phyloP scores from a whole-genome alignment of 1,140 invertebrate genomes.

The Saccostrea cuccullata region DNA sequence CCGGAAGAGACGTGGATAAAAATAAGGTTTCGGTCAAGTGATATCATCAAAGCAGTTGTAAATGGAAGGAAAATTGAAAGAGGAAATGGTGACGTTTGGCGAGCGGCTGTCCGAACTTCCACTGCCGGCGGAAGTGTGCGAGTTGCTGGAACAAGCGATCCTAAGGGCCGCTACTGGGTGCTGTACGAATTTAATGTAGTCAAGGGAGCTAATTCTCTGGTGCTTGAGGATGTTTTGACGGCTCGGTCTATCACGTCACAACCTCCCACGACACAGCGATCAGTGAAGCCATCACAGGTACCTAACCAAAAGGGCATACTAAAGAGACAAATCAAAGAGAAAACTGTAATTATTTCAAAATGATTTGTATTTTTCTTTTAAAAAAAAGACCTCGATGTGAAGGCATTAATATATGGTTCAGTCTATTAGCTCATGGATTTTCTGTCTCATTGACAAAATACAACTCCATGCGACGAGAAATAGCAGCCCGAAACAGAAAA shows the following conservation, averaged over 20 bases:
- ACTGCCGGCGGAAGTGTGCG: neutral
- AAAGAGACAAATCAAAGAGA: neutral
- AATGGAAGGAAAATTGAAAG: constrained; percentile 16
- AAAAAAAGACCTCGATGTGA: no score
- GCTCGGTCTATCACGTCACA: constrained; percentile 7
- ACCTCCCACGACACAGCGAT: neutral
- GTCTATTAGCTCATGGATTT: no score
- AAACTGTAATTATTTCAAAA: neutral
- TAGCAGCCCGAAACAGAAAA: no score
- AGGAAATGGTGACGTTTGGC: neutral
- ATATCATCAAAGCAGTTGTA: constrained; percentile 15
- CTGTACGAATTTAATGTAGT: constrained; percentile 16
- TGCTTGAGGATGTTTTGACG: neutral
- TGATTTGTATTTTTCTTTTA: neutral
- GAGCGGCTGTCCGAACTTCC: neutral
- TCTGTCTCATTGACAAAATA: no score
- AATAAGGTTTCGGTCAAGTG: constrained; percentile 11
- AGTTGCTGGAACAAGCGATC: neutral
- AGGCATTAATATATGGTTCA: no score
- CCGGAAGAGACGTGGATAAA: neutral
- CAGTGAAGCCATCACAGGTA: neutral
- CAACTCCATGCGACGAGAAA: no score
- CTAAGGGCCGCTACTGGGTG: neutral
- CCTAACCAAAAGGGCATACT: neutral
- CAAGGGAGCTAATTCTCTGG: constrained; percentile 9